These are phyloP conservation scores for Phoebastria nigripes DNA, from an alignment of 2,797 vertebrate genomes.

Conservation along the genomic window DNA sequence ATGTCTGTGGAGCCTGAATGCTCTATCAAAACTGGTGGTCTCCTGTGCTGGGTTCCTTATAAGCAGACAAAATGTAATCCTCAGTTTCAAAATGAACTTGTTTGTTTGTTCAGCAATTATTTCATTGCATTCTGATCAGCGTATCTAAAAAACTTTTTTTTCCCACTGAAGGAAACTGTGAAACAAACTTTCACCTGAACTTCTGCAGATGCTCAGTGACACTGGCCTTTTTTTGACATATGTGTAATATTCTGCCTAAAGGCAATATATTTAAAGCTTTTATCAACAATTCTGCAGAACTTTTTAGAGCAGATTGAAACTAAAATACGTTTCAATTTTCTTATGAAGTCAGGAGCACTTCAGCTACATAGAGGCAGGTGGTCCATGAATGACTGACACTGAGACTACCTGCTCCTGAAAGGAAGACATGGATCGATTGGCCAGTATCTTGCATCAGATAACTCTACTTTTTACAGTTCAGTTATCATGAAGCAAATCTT, in stretches of 20 bases:
- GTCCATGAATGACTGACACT: not conserved
- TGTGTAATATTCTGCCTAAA: not conserved
- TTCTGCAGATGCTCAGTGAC: not conserved
- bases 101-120: not conserved
- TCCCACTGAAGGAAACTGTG: not conserved
- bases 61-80: not conserved
- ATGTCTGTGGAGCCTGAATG: not conserved
- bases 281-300: not conserved
- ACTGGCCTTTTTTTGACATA: not conserved
- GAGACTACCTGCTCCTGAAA: not conserved
- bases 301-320: not conserved
- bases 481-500: not conserved
- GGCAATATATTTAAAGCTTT: not conserved
- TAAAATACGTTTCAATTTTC: not conserved
- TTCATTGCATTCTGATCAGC: not conserved
- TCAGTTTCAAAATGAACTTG: not conserved
- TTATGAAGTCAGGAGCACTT: not conserved
- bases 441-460: not conserved
- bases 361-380: not conserved
- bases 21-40: not conserved
- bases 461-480: not conserved
- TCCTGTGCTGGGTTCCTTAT: not conserved
- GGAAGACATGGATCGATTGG: rapidly evolving
- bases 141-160: not conserved
- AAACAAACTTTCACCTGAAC: not conserved